Percentiles rank a stretch among this genome's conserved stretches.
Evolutionary conservation across 2,888 invertebrate species (phyloP).

Genomic region (Phytoseiulus persimilis): DNA sequence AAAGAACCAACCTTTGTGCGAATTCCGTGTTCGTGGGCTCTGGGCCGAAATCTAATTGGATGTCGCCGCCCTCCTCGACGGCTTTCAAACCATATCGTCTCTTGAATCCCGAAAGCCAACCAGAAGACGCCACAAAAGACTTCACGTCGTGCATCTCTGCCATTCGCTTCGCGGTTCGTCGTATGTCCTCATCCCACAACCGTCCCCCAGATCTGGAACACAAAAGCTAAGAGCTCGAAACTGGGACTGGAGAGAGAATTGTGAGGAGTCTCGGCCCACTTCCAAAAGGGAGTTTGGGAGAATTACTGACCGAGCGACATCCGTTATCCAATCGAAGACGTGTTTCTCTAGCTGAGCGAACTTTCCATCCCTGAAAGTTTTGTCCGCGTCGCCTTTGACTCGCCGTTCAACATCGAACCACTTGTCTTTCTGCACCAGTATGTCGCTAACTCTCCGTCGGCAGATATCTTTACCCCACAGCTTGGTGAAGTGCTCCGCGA

Average conservation of each 20-base stretch:
- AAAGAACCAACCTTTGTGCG: not conserved
- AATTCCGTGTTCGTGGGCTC: not conserved
- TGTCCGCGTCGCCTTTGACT: slow-evolving; percentile 28
- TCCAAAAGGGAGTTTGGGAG: not conserved
- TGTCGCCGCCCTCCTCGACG: slow-evolving; percentile 11
- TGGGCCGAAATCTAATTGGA: not conserved
- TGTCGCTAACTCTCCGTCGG: slow-evolving; percentile 29
- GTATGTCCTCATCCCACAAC: slow-evolving; percentile 18
- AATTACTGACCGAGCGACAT: not conserved
- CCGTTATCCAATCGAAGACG: slow-evolving; percentile 15
- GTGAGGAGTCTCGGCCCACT: not conserved
- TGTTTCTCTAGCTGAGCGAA: slow-evolving; percentile 22
- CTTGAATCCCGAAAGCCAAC: slow-evolving; percentile 15
- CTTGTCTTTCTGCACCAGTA: slow-evolving; percentile 21
- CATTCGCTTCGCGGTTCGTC: slow-evolving; percentile 15
- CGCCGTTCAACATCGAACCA: slow-evolving; percentile 29
- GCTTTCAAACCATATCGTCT: slow-evolving; percentile 15
- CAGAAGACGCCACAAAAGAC: slow-evolving; percentile 9
- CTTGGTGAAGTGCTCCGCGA: slow-evolving; percentile 36
- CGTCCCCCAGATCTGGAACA: slow-evolving; percentile 10
- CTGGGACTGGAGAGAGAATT: not conserved
- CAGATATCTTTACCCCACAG: slow-evolving; percentile 33
- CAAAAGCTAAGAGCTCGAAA: not conserved
- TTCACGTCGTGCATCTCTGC: slow-evolving; percentile 37
- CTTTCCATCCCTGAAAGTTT: slow-evolving; percentile 32